These are phyloP conservation scores for Diogma glabrata DNA, from an alignment of 2,888 invertebrate species.

Conservation along the genomic window DNA sequence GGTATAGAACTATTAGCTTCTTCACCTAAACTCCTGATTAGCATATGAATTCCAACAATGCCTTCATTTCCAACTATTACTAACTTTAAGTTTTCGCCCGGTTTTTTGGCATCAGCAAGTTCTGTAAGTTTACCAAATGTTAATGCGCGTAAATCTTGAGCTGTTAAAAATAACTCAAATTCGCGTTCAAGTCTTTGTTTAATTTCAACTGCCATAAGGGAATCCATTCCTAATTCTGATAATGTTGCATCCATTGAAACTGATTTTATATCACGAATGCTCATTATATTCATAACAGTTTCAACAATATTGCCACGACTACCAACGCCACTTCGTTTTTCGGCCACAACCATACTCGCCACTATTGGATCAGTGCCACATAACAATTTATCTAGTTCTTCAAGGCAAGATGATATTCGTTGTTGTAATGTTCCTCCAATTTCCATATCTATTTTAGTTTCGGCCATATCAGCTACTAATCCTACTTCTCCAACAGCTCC, in stretches of 20 bases:
- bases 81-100: conserved; percentile 25
- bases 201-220: conserved; percentile 94
- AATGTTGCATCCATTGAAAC: conserved; percentile 60
- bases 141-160: conserved; percentile 72
- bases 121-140: conserved; percentile 48
- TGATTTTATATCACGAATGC: conserved; percentile 55
- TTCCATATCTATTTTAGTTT: conserved; percentile 53
- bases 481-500: conserved; percentile 87
- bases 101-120: conserved; percentile 25
- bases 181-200: conserved; percentile 85
- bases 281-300: conserved; percentile 56
- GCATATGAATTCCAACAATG: conserved; percentile 41
- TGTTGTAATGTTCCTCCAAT: conserved; percentile 78
- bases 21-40: conserved; percentile 50
- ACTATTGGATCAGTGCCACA: conserved; percentile 57
- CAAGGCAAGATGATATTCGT: conserved; percentile 68
- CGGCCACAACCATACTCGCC: conserved; percentile 77
- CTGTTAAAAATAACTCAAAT: conserved; percentile 73
- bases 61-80: conserved; percentile 28
- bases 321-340: conserved; percentile 53
- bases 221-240: conserved; percentile 92
- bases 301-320: conserved; percentile 58
- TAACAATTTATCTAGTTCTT: conserved; percentile 61
- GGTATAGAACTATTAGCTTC: conserved; percentile 43
- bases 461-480: conserved; percentile 63